Conservation (phyloP, 2,113 vertebrate genomes). For the Pygoscelis adeliae region DNA sequence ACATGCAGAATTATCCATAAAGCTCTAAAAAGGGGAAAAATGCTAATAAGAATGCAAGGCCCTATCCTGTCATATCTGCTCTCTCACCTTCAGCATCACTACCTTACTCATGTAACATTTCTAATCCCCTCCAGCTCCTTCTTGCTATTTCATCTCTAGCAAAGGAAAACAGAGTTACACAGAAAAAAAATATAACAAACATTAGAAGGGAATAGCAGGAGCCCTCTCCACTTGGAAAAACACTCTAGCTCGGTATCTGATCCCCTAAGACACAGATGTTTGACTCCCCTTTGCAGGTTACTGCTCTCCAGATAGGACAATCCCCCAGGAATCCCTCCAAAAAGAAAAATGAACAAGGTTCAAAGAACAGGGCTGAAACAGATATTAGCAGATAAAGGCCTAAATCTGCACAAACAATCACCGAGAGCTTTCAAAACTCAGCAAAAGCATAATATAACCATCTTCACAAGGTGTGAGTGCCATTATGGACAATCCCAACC, state of each 20-base stretch:
- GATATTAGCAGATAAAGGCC: background rate
- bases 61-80: background rate
- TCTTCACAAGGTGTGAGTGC: fast-evolving
- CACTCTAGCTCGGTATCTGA: background rate
- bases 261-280: background rate
- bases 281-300: background rate
- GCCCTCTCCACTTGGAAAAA: background rate
- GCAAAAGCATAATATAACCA: background rate
- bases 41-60: background rate
- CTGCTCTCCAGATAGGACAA: background rate
- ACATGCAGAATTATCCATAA: background rate
- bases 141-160: background rate
- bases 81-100: background rate
- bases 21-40: background rate
- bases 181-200: background rate
- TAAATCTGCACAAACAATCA: background rate
- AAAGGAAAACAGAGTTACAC: background rate
- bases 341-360: background rate
- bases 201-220: background rate
- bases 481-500: background rate
- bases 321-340: background rate
- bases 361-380: background rate
- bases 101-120: background rate
- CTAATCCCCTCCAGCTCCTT: background rate
- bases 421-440: background rate